phyloP scores from a whole-genome alignment of 2,797 vertebrate genomes.

The Hafferia zeledoni region DNA sequence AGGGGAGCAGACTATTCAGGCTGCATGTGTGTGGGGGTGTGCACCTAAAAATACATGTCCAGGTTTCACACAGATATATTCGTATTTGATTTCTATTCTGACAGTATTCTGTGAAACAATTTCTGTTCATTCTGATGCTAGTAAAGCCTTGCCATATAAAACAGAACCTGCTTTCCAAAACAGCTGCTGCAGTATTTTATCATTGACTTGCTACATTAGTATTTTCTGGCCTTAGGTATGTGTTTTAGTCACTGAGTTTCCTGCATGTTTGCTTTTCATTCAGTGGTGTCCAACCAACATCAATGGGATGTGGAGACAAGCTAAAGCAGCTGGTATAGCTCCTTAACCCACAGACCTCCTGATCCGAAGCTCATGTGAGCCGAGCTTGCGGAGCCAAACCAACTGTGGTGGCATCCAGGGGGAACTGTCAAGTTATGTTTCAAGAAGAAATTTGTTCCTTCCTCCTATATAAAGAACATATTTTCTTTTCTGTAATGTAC shows the following conservation, averaged over 20 bases:
- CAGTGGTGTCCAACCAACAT: background rate
- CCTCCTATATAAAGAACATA: background rate
- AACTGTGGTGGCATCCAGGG: background rate
- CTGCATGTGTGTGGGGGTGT: background rate
- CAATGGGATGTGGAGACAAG: background rate
- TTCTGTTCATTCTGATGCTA: conserved; percentile 19
- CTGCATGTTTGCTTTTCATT: background rate
- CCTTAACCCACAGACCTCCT: background rate
- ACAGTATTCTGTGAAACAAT: background rate
- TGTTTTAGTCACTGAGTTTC: background rate
- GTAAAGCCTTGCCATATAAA: background rate
- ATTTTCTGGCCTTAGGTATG: background rate
- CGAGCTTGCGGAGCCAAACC: background rate
- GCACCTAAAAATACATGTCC: conserved; percentile 47
- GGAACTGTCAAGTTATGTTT: background rate
- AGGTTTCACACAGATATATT: conserved; percentile 23
- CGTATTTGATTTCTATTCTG: background rate
- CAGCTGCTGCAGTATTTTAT: background rate
- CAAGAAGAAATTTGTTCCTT: background rate
- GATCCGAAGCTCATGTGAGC: rapidly evolving
- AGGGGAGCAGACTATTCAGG: background rate
- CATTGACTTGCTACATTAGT: background rate
- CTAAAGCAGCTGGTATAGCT: background rate
- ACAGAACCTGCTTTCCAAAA: background rate
- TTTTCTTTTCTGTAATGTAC: background rate